Evolutionary conservation across 1,140 invertebrate species (phyloP), one percentile per base, ranked within the genome.

Genomic region (Dufourea novaeangliae): DNA sequence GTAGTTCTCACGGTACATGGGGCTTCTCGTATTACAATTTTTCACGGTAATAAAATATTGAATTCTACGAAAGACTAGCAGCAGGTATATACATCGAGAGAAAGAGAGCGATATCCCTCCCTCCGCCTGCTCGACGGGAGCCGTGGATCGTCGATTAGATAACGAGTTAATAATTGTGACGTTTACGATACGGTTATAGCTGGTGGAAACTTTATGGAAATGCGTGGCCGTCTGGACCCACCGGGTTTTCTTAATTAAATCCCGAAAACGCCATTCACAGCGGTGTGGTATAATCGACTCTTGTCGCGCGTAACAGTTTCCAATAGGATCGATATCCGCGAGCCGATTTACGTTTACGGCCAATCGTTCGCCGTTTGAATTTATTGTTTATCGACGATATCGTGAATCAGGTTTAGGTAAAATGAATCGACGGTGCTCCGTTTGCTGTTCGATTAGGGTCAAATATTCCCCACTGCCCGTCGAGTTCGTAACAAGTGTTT

Each of bases 151-250:
- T 41, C 41, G 41, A 79, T 79, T 25, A 57, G 59, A 8, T 54
- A 63, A 79, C 73, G 67, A 73, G 14, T 12, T 41, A 56, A 32
- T 67, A 73, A 73, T n/a, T 25, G 29, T 5, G 34, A 66, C 34
- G 41, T 81, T 81, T 68, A 73, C 76, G 75, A 37, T 67, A 62
- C 67, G 34, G 52, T 61, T 78, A 34, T 50, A 46, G 17, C 39
- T 27, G n/a, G 12, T 12, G 70, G 37, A 50, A 67, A 70, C 46
- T 52, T 79, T 52, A 39, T 32, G 64, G 56, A 44, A 61, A 67
- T 41, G 20, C 20, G 12, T 56, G 20, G 39, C 61, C 27, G 44
- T 10, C 14, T 22, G 10, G 41, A 14, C 22, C n/a, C 39, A 14
- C 25, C 34, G 52, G 10, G 41, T 11, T 10, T 41, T 52, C n/a